Conservation (phyloP, 2,888 invertebrate genomes). For the Taenaris catops region DNA sequence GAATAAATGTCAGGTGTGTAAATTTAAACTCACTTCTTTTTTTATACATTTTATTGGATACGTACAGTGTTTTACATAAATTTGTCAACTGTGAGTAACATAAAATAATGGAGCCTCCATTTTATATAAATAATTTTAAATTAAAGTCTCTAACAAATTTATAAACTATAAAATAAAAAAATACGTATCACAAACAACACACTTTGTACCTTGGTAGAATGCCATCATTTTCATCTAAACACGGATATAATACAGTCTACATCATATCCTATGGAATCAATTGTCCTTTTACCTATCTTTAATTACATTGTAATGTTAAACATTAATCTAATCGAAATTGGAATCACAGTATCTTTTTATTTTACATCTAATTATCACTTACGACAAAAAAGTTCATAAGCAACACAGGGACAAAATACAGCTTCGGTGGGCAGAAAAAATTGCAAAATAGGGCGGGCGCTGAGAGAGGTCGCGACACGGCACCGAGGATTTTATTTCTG, state of each 20-base stretch:
- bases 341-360: constrained; percentile 42
- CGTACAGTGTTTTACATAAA: constrained; percentile 21
- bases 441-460: too few species aligned
- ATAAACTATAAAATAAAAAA: constrained; percentile 37
- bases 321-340: constrained; percentile 22
- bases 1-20: too few species aligned
- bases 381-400: constrained; percentile 2
- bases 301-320: constrained; percentile 13
- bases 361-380: constrained; percentile 24
- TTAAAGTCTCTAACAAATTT: constrained; percentile 26
- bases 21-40: too few species aligned
- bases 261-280: constrained; percentile 14
- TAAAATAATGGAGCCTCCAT: constrained; percentile 24
- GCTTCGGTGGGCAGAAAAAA: constrained; percentile 2
- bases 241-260: constrained; percentile 1
- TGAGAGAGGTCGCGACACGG: too few species aligned
- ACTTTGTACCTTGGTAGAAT: constrained; percentile 49
- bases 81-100: constrained; percentile 14
- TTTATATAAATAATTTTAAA: constrained; percentile 28
- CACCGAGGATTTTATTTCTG: too few species aligned
- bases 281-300: constrained; percentile 17
- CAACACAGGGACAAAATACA: not conserved
- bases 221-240: not conserved
- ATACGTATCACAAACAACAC: constrained; percentile 53
- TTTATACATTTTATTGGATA: constrained; percentile 13